phyloP scores from a whole-genome alignment of 2,113 vertebrate genomes.

The Panurus biarmicus region DNA sequence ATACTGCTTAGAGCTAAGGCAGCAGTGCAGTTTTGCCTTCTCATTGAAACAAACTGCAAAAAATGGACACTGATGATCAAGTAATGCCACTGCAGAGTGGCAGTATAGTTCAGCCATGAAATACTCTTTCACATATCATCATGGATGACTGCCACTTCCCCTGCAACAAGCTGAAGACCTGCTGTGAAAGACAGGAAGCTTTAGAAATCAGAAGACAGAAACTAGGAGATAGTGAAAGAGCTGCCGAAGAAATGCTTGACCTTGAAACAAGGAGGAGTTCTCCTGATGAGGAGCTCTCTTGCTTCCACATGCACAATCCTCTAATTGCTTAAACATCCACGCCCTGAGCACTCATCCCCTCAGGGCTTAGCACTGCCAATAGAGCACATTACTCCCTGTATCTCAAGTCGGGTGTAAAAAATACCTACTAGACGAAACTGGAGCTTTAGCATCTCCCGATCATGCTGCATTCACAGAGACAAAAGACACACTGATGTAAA shows the following conservation, averaged over 20 bases:
- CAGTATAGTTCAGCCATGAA: neutral
- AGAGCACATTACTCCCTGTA: neutral
- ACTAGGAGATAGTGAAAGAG: neutral
- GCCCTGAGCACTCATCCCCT: neutral
- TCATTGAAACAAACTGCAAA: neutral
- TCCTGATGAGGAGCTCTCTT: neutral
- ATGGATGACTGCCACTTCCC: fast-evolving
- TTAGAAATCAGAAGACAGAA: neutral
- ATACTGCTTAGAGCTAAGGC: neutral
- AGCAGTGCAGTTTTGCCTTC: neutral
- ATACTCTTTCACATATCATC: neutral
- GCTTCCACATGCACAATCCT: neutral
- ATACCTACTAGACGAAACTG: neutral
- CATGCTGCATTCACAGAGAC: neutral
- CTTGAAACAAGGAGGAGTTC: neutral
- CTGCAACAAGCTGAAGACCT: neutral
- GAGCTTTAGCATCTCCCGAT: neutral
- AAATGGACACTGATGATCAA: neutral
- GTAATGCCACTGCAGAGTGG: neutral
- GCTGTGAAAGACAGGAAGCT: neutral
- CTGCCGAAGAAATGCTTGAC: neutral
- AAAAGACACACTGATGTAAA: neutral
- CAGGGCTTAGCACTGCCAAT: neutral
- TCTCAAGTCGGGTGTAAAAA: neutral
- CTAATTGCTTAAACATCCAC: neutral